A percentile compares a stretch with the other conserved stretches of the same genome.
Conservation (phyloP, 2,797 vertebrate species). For the Sebastes nivosus region DNA sequence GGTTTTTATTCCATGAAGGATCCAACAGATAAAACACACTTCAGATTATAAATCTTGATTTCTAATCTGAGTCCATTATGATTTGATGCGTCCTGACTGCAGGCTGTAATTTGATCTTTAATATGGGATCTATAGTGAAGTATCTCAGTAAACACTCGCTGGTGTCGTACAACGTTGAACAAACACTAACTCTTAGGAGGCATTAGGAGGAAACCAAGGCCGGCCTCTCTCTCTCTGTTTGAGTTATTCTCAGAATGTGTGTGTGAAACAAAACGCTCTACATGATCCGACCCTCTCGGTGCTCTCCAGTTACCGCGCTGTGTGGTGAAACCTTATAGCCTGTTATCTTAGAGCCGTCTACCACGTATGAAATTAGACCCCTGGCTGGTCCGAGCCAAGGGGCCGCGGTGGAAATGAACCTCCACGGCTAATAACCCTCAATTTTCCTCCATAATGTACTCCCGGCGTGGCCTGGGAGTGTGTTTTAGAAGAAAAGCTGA, state of each 20-base stretch:
- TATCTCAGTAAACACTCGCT: neutral
- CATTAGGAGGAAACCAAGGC: constrained; percentile 43
- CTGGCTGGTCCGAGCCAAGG: constrained; percentile 73
- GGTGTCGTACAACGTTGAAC: constrained; percentile 11
- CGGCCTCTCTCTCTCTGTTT: constrained; percentile 54
- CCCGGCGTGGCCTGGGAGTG: constrained; percentile 51
- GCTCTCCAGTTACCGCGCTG: constrained; percentile 82
- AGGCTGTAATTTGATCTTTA: constrained; percentile 34
- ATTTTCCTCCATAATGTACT: constrained; percentile 80
- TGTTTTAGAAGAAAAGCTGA: constrained; percentile 11
- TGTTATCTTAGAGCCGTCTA: constrained; percentile 81
- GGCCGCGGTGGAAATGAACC: constrained; percentile 79
- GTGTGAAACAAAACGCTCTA: constrained; percentile 81
- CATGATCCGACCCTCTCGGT: constrained; percentile 73
- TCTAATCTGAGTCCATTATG: constrained; percentile 1
- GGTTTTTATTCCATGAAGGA: neutral
- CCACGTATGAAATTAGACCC: constrained; percentile 82
- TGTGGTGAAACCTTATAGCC: constrained; percentile 82
- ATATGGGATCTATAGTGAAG: neutral
- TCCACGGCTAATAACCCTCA: constrained; percentile 80
- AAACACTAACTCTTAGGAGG: constrained; percentile 47
- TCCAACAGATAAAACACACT: neutral
- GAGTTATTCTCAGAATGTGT: constrained; percentile 79
- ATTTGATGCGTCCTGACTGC: constrained; percentile 7
- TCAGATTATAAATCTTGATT: neutral